Conservation (phyloP, 2,797 vertebrate species). For the Emys orbicularis region DNA sequence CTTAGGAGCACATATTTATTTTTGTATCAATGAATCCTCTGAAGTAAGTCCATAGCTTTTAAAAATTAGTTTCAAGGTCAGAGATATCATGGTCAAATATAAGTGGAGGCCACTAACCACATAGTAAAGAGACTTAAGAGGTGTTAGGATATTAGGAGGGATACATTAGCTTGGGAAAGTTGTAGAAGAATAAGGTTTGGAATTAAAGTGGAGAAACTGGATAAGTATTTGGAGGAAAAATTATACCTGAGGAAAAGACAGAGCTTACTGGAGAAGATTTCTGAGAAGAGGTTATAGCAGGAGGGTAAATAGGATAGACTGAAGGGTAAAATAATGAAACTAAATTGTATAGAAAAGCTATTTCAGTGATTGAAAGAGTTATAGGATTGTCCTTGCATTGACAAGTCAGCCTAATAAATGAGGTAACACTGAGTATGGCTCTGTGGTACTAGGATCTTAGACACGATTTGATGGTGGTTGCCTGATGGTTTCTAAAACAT, state of each 20-base stretch:
- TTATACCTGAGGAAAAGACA: slow-evolving; percentile 32
- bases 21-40: not conserved
- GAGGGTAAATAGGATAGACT: slow-evolving; percentile 59
- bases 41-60: not conserved
- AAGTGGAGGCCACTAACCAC: not conserved
- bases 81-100: not conserved
- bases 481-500: not conserved
- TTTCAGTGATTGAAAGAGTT: slow-evolving; percentile 38
- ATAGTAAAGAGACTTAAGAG: not conserved
- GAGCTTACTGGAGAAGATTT: slow-evolving; percentile 30
- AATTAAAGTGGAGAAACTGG: slow-evolving; percentile 36
- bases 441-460: not conserved
- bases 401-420: not conserved
- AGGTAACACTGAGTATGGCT: not conserved
- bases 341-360: slow-evolving; percentile 36
- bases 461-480: slow-evolving; percentile 15
- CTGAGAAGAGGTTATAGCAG: slow-evolving; percentile 27
- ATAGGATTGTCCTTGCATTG: not conserved
- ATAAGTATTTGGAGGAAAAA: slow-evolving; percentile 39
- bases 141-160: not conserved
- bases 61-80: not conserved
- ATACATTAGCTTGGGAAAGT: slow-evolving; percentile 16
- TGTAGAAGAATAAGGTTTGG: not conserved
- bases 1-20: not conserved
- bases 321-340: slow-evolving; percentile 49